Evolutionary conservation across 1,140 invertebrate genomes (phyloP).

Genomic region (Coptotermes formosanus): DNA sequence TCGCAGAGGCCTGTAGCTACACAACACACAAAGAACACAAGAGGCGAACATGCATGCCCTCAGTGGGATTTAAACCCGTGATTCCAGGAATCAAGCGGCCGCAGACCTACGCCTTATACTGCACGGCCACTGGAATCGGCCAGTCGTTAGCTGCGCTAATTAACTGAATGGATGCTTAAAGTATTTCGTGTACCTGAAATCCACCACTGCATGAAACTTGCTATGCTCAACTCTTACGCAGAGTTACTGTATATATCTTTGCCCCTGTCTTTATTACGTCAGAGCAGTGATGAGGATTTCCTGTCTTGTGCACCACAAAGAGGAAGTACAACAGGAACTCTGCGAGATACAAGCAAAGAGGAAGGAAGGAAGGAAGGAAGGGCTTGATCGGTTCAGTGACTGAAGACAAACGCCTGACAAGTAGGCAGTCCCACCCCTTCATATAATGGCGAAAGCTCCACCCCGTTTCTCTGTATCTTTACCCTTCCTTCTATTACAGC

Average conservation of each 20-base stretch:
- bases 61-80: too few relatives aligned
- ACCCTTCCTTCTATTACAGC: background rate
- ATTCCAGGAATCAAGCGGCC: too few relatives aligned
- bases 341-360: background rate
- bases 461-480: background rate
- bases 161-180: too few relatives aligned
- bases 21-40: too few relatives aligned
- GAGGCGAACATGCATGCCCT: too few relatives aligned
- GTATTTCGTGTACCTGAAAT: background rate
- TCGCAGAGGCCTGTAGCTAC: too few relatives aligned
- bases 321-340: background rate
- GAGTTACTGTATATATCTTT: background rate
- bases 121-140: too few relatives aligned
- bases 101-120: too few relatives aligned
- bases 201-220: background rate
- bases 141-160: too few relatives aligned
- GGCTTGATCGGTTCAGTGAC: background rate
- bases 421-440: background rate
- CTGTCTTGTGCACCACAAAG: background rate
- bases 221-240: background rate
- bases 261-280: slow-evolving; percentile 4
- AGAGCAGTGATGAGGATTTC: background rate
- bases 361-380: background rate
- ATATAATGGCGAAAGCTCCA: background rate
- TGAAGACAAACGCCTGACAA: slow-evolving; percentile 17